A percentile compares a stretch with the other conserved stretches of the same genome.
Evolutionary conservation across 1,140 invertebrate species (phyloP).

Genomic region (Papilio xuthus): DNA sequence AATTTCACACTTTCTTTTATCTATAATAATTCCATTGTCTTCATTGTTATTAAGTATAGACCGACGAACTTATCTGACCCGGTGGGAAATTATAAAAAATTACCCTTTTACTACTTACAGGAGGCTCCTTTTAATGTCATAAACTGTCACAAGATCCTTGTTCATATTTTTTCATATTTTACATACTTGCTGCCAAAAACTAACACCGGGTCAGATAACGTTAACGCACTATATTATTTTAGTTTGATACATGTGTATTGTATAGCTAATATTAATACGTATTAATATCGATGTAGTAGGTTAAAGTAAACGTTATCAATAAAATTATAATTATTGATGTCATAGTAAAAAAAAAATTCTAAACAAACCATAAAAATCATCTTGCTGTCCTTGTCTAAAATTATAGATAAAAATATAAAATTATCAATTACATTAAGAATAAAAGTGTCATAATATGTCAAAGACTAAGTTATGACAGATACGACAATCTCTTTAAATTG

Average conservation of each 20-base stretch:
- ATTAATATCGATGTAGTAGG: slow-evolving; percentile 10
- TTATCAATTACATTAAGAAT: slow-evolving; percentile 1
- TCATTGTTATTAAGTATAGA: slow-evolving; percentile 15
- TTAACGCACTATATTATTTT: slow-evolving; percentile 2
- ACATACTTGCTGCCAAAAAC: not conserved
- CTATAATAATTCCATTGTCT: slow-evolving; percentile 10
- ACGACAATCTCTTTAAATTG: not conserved
- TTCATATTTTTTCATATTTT: not conserved
- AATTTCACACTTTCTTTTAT: not conserved
- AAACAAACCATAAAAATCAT: slow-evolving; percentile 9
- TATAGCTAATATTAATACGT: slow-evolving; percentile 29
- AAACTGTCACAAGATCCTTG: not conserved
- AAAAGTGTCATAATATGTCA: not conserved
- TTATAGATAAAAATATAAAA: slow-evolving; percentile 24
- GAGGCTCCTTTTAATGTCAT: no score
- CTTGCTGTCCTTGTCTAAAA: slow-evolving; percentile 35
- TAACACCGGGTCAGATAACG: not conserved
- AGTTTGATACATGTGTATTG: slow-evolving; percentile 35
- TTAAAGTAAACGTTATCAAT: not conserved
- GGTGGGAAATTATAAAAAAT: no score
- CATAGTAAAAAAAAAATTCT: slow-evolving; percentile 22
- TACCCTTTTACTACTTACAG: no score
- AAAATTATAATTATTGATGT: slow-evolving; percentile 14
- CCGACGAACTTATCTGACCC: no score
- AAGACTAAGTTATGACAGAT: slow-evolving; percentile 8